A percentile compares a stretch with the other conserved stretches of the same genome.
Evolutionary conservation across 2,888 invertebrate genomes (phyloP).

Genomic region (Parnassius smintheus): DNA sequence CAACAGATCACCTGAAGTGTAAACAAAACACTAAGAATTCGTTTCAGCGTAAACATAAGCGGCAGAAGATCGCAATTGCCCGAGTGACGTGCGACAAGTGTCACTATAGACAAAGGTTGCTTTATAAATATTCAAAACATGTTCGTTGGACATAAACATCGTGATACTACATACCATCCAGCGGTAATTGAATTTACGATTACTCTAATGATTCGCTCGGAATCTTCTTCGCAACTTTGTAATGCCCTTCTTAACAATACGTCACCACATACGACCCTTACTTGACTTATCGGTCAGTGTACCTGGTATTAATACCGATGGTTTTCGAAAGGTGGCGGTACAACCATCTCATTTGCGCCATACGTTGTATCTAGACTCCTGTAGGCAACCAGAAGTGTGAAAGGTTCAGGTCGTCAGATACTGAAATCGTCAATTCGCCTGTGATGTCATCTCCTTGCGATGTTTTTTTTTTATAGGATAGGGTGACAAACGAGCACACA

Average conservation of each 20-base stretch:
- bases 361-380: no score
- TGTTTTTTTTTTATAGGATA: no score
- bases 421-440: no score
- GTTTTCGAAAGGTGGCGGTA: no score
- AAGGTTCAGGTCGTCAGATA: no score
- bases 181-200: slow-evolving; percentile 42
- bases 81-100: slow-evolving; percentile 25
- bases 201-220: slow-evolving; percentile 43
- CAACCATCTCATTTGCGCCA: no score
- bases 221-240: slow-evolving; percentile 42
- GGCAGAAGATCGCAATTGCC: slow-evolving; percentile 23
- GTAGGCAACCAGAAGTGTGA: no score
- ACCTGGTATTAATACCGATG: no score
- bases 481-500: no score
- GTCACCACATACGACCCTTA: background rate
- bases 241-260: slow-evolving; percentile 3
- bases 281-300: no score
- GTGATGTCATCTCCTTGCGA: no score
- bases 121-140: slow-evolving; percentile 47
- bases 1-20: slow-evolving; percentile 14
- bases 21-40: slow-evolving; percentile 23
- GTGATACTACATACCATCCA: slow-evolving; percentile 42
- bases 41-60: slow-evolving; percentile 25
- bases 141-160: slow-evolving; percentile 37
- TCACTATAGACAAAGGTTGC: slow-evolving; percentile 30